A percentile compares a stretch with the other conserved stretches of the same genome.
Evolutionary conservation across 2,888 invertebrate genomes (phyloP).

Genomic region (Cosmia pyralina): DNA sequence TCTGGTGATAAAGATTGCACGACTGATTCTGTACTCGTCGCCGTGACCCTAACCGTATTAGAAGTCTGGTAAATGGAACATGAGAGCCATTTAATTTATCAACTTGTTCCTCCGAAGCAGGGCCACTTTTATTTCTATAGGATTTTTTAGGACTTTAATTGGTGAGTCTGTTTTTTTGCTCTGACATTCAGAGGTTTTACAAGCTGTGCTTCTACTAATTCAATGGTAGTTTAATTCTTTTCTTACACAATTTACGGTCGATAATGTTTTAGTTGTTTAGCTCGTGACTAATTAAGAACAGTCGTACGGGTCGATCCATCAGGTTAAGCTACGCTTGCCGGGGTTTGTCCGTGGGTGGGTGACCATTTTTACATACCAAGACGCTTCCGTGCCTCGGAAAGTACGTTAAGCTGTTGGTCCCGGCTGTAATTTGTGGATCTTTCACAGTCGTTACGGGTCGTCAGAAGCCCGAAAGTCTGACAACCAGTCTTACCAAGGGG

Average conservation of each 20-base stretch:
- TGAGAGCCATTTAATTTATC: constrained; percentile 68
- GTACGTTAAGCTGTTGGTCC: no score
- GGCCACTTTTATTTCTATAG: constrained; percentile 51
- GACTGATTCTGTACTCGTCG: constrained; percentile 74
- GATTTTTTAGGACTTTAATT: constrained; percentile 42
- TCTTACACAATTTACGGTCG: not conserved
- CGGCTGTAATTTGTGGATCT: no score
- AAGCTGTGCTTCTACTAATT: not conserved
- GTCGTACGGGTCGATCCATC: no score
- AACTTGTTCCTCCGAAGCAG: constrained; percentile 49
- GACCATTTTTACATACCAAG: no score
- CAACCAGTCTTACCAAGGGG: no score
- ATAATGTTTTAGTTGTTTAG: not conserved
- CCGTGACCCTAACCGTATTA: constrained; percentile 70
- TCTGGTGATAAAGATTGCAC: constrained; percentile 77
- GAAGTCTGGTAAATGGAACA: constrained; percentile 67
- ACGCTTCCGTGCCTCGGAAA: no score
- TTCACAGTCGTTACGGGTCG: no score
- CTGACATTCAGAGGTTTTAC: not conserved
- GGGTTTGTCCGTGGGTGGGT: no score
- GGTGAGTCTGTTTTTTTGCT: constrained; percentile 19
- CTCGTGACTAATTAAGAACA: no score
- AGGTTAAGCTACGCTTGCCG: no score
- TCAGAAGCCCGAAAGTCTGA: no score
- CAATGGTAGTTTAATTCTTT: not conserved